These are phyloP conservation scores for Phyto melanocephala DNA, from an alignment of 2,888 invertebrate species.

Conservation along the genomic window DNA sequence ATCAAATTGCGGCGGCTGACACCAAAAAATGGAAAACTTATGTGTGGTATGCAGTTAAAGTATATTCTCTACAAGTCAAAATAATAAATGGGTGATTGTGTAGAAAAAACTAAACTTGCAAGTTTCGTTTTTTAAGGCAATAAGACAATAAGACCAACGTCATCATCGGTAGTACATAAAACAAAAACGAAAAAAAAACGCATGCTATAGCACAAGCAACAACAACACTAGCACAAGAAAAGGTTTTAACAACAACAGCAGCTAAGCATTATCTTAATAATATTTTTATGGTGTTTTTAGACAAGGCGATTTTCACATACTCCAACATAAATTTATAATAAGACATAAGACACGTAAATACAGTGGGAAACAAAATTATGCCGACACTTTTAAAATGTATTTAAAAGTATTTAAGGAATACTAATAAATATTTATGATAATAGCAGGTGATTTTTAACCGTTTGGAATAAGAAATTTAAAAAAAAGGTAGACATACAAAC, in stretches of 20 bases:
- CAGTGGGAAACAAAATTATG: background rate
- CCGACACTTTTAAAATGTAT: background rate
- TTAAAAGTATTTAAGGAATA: too few species aligned
- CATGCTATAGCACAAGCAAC: background rate
- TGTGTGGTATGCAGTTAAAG: constrained; percentile 15
- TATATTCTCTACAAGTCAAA: background rate
- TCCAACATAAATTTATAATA: background rate
- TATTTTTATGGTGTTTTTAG: constrained; percentile 38
- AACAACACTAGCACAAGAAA: background rate
- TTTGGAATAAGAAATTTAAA: too few species aligned
- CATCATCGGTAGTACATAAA: background rate
- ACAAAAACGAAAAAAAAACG: background rate
- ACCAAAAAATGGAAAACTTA: background rate
- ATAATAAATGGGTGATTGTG: constrained; percentile 9
- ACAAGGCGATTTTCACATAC: constrained; percentile 39
- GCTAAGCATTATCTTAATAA: constrained; percentile 34
- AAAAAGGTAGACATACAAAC: too few species aligned
- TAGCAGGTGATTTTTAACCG: too few species aligned
- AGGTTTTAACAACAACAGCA: constrained; percentile 1
- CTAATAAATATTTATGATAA: too few species aligned
- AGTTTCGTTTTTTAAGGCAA: constrained; percentile 32
- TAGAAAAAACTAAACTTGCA: background rate
- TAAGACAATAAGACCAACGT: constrained; percentile 36
- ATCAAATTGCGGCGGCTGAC: background rate
- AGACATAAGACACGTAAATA: background rate